Evolutionary conservation across 2,888 invertebrate genomes (phyloP), one percentile per base, ranked within the genome.

Genomic region (Nemurella pictetii): DNA sequence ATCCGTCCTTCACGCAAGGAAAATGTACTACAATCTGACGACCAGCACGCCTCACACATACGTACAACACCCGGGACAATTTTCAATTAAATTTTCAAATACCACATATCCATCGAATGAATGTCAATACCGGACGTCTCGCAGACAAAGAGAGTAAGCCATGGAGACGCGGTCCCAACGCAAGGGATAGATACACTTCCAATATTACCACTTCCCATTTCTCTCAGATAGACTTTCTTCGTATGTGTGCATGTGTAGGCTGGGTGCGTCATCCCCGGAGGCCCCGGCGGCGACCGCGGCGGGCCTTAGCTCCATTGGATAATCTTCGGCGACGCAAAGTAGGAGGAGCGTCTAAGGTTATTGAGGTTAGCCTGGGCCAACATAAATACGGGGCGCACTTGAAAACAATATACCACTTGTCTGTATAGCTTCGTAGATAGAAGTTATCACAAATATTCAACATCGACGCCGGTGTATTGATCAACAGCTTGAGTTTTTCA

Each of bases 131-230:
- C 75, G 75, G 29, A 78, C 78, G 15, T 78, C 27, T 1, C 1
- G 5, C 26, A 81, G 36, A 81, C 81, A 72, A 81, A 36, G 81
- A 81, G 25, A 36, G 81, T 30, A n/a, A 81, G 80, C 20, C 32
- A 9, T 32, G 9, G 4, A 20, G 9, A 12, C 55, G 9, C 55
- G 20, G 20, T 3, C 55, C 20, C 75, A 25, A 75, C 75, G 25
- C 20, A 25, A 25, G 25, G 25, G 25, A 25, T 73, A 77, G 26
- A 7, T 5, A 78, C 29, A 30, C 5, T 5, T 5, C 26, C 29
- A 3, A 78, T 27, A 72, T 81, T 81, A 81, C 35, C 82, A 82
- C 82, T 82, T 82, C 82, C 82, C 55, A 26, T 82, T 82, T 82
- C 78, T 77, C 78, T 78, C 78, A n/a, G 78, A 25, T 75, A 15